These are phyloP conservation scores for Heliconius ismenius DNA, from an alignment of 2,888 invertebrate genomes.

Conservation along the genomic window DNA sequence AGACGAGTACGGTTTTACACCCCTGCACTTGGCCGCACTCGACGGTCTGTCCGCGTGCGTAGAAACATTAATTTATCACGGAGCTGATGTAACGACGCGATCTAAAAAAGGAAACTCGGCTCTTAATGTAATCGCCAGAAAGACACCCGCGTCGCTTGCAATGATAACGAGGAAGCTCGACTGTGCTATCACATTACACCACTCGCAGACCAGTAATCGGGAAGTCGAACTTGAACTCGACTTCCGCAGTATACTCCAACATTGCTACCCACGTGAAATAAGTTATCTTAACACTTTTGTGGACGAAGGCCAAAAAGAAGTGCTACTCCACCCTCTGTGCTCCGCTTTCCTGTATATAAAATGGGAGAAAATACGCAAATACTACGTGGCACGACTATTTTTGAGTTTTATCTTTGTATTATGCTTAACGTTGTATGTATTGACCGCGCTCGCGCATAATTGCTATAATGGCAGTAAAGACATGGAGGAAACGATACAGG, in stretches of 20 bases:
- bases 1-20: slow-evolving; percentile 92
- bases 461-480: slow-evolving; percentile 91
- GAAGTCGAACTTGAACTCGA: slow-evolving; percentile 92
- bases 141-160: slow-evolving; percentile 92
- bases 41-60: slow-evolving; percentile 93
- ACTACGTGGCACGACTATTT: slow-evolving; percentile 89
- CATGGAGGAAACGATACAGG: slow-evolving; percentile 86
- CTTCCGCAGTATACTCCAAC: slow-evolving; percentile 90
- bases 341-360: slow-evolving; percentile 93
- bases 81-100: slow-evolving; percentile 93
- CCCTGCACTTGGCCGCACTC: slow-evolving; percentile 91
- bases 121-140: slow-evolving; percentile 91
- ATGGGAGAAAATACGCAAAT: slow-evolving; percentile 94
- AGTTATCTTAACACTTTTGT: slow-evolving; percentile 93
- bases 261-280: slow-evolving; percentile 91
- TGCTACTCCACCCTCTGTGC: slow-evolving; percentile 92
- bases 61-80: slow-evolving; percentile 90
- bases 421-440: slow-evolving; percentile 90
- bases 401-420: slow-evolving; percentile 90
- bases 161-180: slow-evolving; percentile 92
- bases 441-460: slow-evolving; percentile 91
- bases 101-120: slow-evolving; percentile 94
- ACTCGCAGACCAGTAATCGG: slow-evolving; percentile 89
- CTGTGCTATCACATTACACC: slow-evolving; percentile 89
- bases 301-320: slow-evolving; percentile 93